Percentiles rank a stretch among this genome's conserved stretches.
Conservation (phyloP, 37 sponge, comb jelly and placozoan genomes). For the Cladorhizidae sp. region DNA sequence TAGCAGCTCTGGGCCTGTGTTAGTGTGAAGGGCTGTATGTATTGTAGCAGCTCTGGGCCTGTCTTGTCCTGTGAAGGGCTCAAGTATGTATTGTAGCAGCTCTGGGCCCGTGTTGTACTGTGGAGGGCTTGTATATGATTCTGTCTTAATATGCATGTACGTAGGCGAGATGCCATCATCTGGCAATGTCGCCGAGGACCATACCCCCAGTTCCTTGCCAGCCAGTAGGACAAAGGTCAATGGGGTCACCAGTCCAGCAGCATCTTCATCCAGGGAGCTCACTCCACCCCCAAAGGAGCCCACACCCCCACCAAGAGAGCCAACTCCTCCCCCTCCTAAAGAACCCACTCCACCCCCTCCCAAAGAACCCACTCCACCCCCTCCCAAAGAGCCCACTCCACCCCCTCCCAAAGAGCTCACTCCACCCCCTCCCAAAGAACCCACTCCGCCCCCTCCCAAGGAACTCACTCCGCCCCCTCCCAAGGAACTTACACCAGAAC, state of each 20-base stretch:
- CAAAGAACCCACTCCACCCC: constrained; percentile 24
- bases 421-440: constrained; percentile 34
- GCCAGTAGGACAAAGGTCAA: constrained; percentile 13
- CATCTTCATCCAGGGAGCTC: neutral
- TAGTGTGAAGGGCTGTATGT: too few relatives aligned
- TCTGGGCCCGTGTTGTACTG: too few relatives aligned
- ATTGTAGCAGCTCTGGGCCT: too few relatives aligned
- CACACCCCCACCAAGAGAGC: too few relatives aligned
- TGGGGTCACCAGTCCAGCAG: constrained; percentile 30
- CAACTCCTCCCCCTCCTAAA: constrained; percentile 22
- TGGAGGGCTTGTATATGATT: too few relatives aligned
- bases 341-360: constrained; percentile 30
- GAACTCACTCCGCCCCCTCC: constrained; percentile 43
- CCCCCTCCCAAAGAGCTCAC: constrained; percentile 29
- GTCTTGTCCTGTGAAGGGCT: too few relatives aligned
- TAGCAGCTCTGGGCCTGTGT: too few relatives aligned
- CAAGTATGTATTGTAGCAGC: too few relatives aligned
- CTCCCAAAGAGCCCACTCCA: constrained; percentile 28
- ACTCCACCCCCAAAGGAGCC: too few relatives aligned
- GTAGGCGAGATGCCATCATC: neutral
- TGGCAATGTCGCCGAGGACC: neutral
- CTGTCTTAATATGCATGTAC: too few relatives aligned
- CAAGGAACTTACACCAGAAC: constrained; percentile 51
- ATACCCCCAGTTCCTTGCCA: constrained; percentile 8
- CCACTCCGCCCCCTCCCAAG: constrained; percentile 20